Percentiles rank a stretch among this genome's conserved stretches.
Evolutionary conservation across 2,888 invertebrate species (phyloP).

Genomic region (Brachypalpus laphriformis): DNA sequence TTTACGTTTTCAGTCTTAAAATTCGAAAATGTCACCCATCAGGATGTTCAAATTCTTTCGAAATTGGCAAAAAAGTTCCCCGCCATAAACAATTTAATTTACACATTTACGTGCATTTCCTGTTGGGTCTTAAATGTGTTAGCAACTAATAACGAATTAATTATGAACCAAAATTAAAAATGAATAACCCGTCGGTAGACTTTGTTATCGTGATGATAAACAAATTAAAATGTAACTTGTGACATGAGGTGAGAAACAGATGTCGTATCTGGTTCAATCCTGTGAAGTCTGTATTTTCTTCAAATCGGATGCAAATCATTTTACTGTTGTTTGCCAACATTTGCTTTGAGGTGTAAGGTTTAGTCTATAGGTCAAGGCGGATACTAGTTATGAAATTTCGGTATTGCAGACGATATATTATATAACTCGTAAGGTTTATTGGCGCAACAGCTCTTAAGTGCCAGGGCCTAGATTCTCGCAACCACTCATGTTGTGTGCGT

Average conservation of each 20-base stretch:
- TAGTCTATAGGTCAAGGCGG: too few relatives aligned
- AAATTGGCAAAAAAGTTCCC: neutral
- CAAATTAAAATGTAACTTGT: constrained; percentile 57
- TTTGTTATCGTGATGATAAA: constrained; percentile 45
- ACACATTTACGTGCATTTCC: constrained; percentile 12
- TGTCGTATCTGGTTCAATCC: neutral
- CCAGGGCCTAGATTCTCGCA: too few relatives aligned
- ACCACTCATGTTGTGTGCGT: too few relatives aligned
- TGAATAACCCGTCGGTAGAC: constrained; percentile 33
- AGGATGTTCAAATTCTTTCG: neutral
- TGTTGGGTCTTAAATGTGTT: constrained; percentile 8
- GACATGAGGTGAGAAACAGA: constrained; percentile 28
- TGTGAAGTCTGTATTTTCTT: neutral
- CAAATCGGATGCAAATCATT: too few relatives aligned
- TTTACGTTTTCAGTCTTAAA: too few relatives aligned
- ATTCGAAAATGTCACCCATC: neutral
- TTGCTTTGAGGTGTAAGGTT: too few relatives aligned
- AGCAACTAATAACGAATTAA: constrained; percentile 21
- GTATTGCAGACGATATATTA: too few relatives aligned
- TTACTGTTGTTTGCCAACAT: neutral
- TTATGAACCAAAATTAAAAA: constrained; percentile 35
- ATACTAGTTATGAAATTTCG: too few relatives aligned
- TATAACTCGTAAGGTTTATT: too few relatives aligned
- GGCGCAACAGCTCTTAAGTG: too few relatives aligned
- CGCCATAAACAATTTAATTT: constrained; percentile 40